phyloP scores from a whole-genome alignment of 1,140 invertebrate species.

The Parasteatoda tepidariorum region DNA sequence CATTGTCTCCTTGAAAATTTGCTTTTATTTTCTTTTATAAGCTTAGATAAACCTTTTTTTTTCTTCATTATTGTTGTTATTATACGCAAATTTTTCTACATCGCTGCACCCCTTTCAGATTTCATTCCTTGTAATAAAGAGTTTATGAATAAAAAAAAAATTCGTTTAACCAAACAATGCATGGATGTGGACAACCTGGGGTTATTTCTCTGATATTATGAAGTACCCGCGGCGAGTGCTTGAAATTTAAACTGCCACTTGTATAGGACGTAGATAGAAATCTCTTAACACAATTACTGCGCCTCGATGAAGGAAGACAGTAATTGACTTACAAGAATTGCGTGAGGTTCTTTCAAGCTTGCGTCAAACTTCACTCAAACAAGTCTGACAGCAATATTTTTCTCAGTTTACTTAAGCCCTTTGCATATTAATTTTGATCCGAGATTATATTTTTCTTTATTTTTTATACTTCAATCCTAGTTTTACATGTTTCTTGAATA shows the following conservation, averaged over 20 bases:
- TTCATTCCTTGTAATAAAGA: slow-evolving; percentile 39
- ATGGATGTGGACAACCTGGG: slow-evolving; percentile 27
- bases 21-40: slow-evolving; percentile 43
- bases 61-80: slow-evolving; percentile 41
- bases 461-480: no score
- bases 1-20: no score
- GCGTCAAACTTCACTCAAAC: not conserved
- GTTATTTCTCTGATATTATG: slow-evolving; percentile 44
- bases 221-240: slow-evolving; percentile 30
- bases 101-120: slow-evolving; percentile 39
- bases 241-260: slow-evolving; percentile 60
- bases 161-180: slow-evolving; percentile 36
- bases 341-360: slow-evolving; percentile 24
- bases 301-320: slow-evolving; percentile 40
- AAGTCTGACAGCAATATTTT: not conserved
- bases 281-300: slow-evolving; percentile 58
- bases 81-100: slow-evolving; percentile 48
- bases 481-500: no score
- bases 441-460: no score
- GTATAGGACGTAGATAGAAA: slow-evolving; percentile 41
- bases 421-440: not conserved
- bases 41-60: slow-evolving; percentile 42
- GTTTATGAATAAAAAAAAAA: slow-evolving; percentile 2
- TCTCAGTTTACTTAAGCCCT: not conserved
- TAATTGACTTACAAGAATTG: slow-evolving; percentile 58